phyloP scores from a whole-genome alignment of 2,888 invertebrate species.

The Xylocampa areola region DNA sequence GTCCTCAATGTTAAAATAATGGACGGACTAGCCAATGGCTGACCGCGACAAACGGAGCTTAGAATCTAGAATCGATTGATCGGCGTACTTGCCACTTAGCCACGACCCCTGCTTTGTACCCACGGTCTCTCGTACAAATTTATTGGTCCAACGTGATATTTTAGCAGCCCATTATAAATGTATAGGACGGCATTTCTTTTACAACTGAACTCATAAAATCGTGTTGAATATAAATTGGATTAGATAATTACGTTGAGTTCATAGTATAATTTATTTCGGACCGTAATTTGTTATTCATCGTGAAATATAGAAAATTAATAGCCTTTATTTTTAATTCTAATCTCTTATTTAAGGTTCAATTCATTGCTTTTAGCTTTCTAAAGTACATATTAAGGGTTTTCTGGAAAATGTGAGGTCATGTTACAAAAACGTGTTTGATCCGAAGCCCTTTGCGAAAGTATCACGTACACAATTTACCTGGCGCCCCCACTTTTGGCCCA shows the following conservation, averaged over 20 bases:
- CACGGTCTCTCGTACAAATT: conserved; percentile 23
- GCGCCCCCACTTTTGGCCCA: neutral
- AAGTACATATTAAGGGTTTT: neutral
- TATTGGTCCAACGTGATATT: conserved; percentile 50
- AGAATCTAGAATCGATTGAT: too few species aligned
- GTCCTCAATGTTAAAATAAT: too few species aligned
- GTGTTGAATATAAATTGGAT: conserved; percentile 48
- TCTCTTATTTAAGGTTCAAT: conserved; percentile 2
- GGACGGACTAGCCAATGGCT: too few species aligned
- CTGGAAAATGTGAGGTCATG: neutral
- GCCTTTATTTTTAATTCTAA: conserved; percentile 7
- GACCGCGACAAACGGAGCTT: too few species aligned
- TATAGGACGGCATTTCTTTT: conserved; percentile 42
- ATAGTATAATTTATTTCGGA: conserved; percentile 23
- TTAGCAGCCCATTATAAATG: conserved; percentile 47
- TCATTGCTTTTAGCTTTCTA: neutral
- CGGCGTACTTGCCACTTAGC: too few species aligned
- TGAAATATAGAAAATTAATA: conserved; percentile 12
- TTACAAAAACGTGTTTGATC: conserved; percentile 8
- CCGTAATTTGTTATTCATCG: conserved; percentile 22
- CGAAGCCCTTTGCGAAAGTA: neutral
- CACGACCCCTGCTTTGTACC: conserved; percentile 39
- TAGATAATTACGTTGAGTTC: conserved; percentile 35
- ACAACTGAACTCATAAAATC: conserved; percentile 47
- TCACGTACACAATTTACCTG: conserved; percentile 33